Evolutionary conservation across 2,113 vertebrate genomes (phyloP), one percentile per base, ranked within the genome.

Genomic region (Paramormyrops kingsleyae): DNA sequence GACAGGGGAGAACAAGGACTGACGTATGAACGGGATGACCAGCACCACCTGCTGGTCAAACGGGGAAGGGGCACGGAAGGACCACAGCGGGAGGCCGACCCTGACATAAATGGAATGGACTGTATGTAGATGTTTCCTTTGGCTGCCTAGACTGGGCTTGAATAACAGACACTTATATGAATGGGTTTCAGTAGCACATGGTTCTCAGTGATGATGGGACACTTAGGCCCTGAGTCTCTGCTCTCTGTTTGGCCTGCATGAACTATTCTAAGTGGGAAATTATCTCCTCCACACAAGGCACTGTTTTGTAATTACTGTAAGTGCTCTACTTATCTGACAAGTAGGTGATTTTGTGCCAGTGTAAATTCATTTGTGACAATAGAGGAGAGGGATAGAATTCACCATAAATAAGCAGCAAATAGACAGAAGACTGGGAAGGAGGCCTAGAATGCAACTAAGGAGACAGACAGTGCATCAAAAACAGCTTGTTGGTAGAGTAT

Each of bases 331-430:
- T 92, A 91, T 91, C 93, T 90, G 88, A 88, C 59, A 92, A 93
- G 92, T 93, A 89, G 86, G 91, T n/a, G 27, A 88, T 88, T 90
- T 90, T 47, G 85, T 87, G 92, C 92, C 85, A 89, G 74, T 52
- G 87, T 92, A 90, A 94, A 93, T 93, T 94, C 94, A 95, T 93
- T 92, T 93, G 91, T 94, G 93, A 94, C 93, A 93, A 93, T 90
- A 83, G 88, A 88, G 91, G 92, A 85, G 90, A 92, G 89, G 42
- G 89, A 90, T 35, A 70, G 92, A 94, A 93, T 90, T 90, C 88
- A 24, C 89, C 89, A 91, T 93, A 91, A 92, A 92, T 91, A 90
- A 49, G 84, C 88, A 87, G 31, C 66, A 62, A 91, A 89, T 88
- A 87, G 90, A 88, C 70, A 77, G 13, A 39, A 77, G 1, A 77